phyloP scores from a whole-genome alignment of 2,888 invertebrate species.

The Nymphalis polychloros region DNA sequence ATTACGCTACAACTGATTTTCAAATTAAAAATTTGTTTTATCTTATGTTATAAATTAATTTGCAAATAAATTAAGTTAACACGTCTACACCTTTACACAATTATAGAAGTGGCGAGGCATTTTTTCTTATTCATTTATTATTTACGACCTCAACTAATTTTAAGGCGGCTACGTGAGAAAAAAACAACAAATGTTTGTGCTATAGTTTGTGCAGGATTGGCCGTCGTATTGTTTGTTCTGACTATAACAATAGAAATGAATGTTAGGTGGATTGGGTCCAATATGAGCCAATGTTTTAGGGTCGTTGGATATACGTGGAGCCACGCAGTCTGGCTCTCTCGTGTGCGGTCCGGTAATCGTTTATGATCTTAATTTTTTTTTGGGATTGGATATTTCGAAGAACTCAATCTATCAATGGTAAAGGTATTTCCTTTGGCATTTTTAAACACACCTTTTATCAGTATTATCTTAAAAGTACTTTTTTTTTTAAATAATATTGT shows the following conservation, averaged over 20 bases:
- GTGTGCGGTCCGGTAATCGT: conserved; percentile 39
- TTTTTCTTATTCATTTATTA: conserved; percentile 49
- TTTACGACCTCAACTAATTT: conserved; percentile 60
- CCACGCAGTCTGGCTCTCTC: conserved; percentile 48
- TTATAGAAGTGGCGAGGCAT: conserved; percentile 49
- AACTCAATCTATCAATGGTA: not conserved
- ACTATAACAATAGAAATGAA: conserved; percentile 17
- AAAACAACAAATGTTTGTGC: conserved; percentile 43
- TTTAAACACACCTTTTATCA: no score
- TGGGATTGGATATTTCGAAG: conserved; percentile 10
- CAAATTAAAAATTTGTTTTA: no score
- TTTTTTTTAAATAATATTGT: no score
- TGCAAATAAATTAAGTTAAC: conserved; percentile 50
- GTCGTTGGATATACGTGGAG: conserved; percentile 37
- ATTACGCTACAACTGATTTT: no score
- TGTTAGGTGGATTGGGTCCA: conserved; percentile 24
- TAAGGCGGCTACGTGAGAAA: conserved; percentile 36
- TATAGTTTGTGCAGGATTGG: conserved; percentile 27
- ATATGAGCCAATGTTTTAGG: conserved; percentile 32
- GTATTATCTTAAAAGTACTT: no score
- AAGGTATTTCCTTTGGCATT: not conserved
- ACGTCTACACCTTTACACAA: conserved; percentile 45
- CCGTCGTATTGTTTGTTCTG: not conserved
- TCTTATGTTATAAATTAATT: not conserved
- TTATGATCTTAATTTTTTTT: conserved; percentile 30